Evolutionary conservation across 2,797 vertebrate species (phyloP).

Genomic region (Takifugu ocellatus): DNA sequence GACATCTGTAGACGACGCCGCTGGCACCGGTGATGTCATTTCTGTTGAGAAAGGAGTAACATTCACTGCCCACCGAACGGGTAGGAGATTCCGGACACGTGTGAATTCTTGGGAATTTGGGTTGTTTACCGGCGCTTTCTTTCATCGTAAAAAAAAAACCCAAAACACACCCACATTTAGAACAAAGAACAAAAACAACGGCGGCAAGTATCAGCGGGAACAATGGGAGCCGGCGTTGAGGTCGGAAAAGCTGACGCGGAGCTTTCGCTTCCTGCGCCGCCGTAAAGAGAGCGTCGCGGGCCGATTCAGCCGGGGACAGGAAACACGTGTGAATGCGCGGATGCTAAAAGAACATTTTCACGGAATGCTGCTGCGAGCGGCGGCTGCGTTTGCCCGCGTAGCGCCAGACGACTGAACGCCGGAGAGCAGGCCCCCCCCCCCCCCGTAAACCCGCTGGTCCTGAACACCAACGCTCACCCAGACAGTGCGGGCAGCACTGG

Average conservation of each 20-base stretch:
- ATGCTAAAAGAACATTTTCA: slow-evolving; percentile 72
- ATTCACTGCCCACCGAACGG: not conserved
- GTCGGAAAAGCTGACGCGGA: slow-evolving; percentile 72
- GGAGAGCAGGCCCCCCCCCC: no score
- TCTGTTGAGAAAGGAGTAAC: slow-evolving; percentile 52
- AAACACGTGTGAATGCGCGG: slow-evolving; percentile 77
- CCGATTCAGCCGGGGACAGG: slow-evolving; percentile 59
- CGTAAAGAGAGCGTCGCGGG: slow-evolving; percentile 41
- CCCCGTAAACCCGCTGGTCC: no score
- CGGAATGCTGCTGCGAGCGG: slow-evolving; percentile 57
- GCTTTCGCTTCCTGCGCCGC: slow-evolving; percentile 69
- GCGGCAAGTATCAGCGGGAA: slow-evolving; percentile 50
- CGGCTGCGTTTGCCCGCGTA: slow-evolving; percentile 52
- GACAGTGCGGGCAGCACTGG: slow-evolving; percentile 83
- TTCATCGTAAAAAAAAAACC: not conserved
- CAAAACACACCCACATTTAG: not conserved
- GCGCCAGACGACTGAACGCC: slow-evolving; percentile 37
- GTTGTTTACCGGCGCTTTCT: no score
- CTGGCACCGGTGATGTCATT: slow-evolving; percentile 58
- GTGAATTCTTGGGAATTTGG: no score
- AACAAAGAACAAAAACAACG: slow-evolving; percentile 64
- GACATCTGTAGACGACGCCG: slow-evolving; percentile 52
- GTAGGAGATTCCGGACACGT: no score
- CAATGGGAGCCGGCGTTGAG: slow-evolving; percentile 65
- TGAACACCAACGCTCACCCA: slow-evolving; percentile 63